These are phyloP conservation scores for Galeopsomyia nigrocyanea DNA, from an alignment of 2,888 invertebrate species.

Conservation along the genomic window DNA sequence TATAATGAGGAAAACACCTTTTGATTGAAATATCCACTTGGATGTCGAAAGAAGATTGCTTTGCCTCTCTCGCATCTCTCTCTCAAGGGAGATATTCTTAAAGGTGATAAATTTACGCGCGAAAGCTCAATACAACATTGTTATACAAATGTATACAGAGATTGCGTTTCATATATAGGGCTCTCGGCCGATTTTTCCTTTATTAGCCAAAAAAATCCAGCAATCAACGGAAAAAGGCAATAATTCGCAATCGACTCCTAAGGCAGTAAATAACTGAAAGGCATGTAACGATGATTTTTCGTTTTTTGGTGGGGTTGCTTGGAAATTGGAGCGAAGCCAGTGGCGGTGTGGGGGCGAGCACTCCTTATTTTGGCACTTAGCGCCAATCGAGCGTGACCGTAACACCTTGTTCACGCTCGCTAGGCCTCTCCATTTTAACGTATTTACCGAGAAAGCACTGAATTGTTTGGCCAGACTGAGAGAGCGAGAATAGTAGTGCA, in stretches of 20 bases:
- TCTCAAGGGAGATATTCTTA: too few relatives aligned
- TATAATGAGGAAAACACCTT: conserved; percentile 37
- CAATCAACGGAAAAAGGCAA: background rate
- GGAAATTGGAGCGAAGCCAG: conserved; percentile 64
- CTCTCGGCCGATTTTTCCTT: too few relatives aligned
- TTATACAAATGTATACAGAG: too few relatives aligned
- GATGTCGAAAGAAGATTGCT: too few relatives aligned
- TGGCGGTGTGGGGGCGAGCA: too few relatives aligned
- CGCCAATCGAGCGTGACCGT: conserved; percentile 23
- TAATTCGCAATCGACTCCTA: too few relatives aligned
- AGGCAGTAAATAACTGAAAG: conserved; percentile 57
- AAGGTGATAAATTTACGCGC: too few relatives aligned
- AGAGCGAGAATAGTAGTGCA: background rate
- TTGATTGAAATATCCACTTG: conserved; percentile 41
- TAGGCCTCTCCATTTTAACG: background rate
- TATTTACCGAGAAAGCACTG: conserved; percentile 12
- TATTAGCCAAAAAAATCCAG: too few relatives aligned
- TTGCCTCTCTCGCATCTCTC: too few relatives aligned
- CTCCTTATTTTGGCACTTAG: conserved; percentile 28
- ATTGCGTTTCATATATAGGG: too few relatives aligned
- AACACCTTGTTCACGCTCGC: conserved; percentile 14
- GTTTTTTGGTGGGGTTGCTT: conserved; percentile 57
- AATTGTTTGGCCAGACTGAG: conserved; percentile 14
- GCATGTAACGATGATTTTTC: conserved; percentile 54
- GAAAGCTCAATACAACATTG: too few relatives aligned